phyloP scores from a whole-genome alignment of 2,888 invertebrate genomes.

The Liodrosophila aerea region DNA sequence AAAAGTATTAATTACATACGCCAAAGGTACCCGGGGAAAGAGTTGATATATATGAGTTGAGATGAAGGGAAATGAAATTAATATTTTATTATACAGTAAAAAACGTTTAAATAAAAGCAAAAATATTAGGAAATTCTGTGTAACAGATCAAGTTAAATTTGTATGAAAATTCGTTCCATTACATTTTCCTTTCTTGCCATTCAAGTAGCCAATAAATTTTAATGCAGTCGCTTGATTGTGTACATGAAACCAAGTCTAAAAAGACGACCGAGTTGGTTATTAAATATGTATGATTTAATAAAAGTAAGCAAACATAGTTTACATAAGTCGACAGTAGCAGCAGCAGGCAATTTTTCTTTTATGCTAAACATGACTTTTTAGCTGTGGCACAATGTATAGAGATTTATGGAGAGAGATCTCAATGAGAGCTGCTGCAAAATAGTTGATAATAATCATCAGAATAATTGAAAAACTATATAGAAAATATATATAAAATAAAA shows the following conservation, averaged over 20 bases:
- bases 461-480: no score
- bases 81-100: not conserved
- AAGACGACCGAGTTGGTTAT: slow-evolving; percentile 14
- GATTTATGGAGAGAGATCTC: no score
- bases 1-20: slow-evolving; percentile 59
- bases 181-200: not conserved
- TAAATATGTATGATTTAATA: slow-evolving; percentile 48
- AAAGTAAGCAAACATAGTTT: slow-evolving; percentile 36
- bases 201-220: slow-evolving; percentile 42
- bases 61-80: not conserved
- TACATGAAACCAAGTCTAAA: not conserved
- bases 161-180: not conserved
- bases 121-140: no score
- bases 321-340: slow-evolving; percentile 9
- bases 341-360: not conserved
- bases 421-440: no score
- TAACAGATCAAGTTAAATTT: not conserved
- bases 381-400: no score
- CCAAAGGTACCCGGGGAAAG: slow-evolving; percentile 27
- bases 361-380: not conserved
- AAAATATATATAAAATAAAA: no score
- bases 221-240: slow-evolving; percentile 18
- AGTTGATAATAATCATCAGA: no score
- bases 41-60: slow-evolving; percentile 45
- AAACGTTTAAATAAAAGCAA: no score